A percentile compares a stretch with the other conserved stretches of the same genome.
phyloP scores from a whole-genome alignment of 2,888 invertebrate genomes.

The Cotesia congregata region DNA sequence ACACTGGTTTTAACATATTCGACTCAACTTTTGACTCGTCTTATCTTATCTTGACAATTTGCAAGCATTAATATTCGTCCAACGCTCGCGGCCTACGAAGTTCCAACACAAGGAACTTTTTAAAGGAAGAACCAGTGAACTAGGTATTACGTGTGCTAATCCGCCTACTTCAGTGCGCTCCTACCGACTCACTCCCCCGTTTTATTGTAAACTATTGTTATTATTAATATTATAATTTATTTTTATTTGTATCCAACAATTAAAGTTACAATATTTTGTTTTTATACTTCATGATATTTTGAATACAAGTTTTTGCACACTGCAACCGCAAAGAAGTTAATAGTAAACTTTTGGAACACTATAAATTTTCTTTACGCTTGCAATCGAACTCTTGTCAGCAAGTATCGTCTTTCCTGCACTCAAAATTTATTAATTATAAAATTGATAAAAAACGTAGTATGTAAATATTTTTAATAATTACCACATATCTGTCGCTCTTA shows the following conservation, averaged over 20 bases:
- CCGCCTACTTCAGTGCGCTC: slow-evolving; percentile 36
- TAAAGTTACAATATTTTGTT: no score
- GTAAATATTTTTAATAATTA: no score
- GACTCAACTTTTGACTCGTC: slow-evolving; percentile 9
- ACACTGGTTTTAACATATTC: slow-evolving; percentile 6
- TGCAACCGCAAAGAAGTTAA: no score
- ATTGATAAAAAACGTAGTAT: no score
- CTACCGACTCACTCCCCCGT: slow-evolving; percentile 12
- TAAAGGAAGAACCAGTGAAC: slow-evolving; percentile 31
- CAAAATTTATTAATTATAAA: no score
- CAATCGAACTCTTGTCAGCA: no score
- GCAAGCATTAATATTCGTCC: slow-evolving; percentile 41
- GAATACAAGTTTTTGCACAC: no score
- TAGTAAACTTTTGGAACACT: no score
- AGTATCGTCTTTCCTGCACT: no score
- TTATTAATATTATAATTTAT: slow-evolving; percentile 25
- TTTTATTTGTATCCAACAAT: slow-evolving; percentile 32
- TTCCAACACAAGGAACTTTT: slow-evolving; percentile 16
- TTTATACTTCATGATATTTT: no score
- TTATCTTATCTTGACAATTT: slow-evolving; percentile 39
- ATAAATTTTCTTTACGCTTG: no score
- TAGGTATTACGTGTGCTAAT: slow-evolving; percentile 31
- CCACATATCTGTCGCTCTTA: no score
- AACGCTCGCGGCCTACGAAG: slow-evolving; percentile 31
- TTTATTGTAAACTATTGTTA: background rate